Percentiles rank a stretch among this genome's conserved stretches.
Conservation (phyloP, 2,797 vertebrate species). For the Mormyrus proboscirostris region DNA sequence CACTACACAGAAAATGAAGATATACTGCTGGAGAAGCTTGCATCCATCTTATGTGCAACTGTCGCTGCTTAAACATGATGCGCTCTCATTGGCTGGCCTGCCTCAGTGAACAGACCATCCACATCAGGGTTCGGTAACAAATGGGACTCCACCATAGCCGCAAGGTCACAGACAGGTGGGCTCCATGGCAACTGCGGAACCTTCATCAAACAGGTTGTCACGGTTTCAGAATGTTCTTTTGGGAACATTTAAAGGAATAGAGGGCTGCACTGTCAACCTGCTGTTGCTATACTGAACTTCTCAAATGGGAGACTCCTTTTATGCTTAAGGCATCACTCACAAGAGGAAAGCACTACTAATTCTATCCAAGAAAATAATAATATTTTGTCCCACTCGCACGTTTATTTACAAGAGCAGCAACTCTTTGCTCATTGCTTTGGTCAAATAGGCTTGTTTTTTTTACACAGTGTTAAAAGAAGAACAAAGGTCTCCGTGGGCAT, state of each 20-base stretch:
- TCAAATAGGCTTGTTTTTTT: background rate
- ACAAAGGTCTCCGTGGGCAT: background rate
- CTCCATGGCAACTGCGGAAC: conserved; percentile 45
- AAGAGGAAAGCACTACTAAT: background rate
- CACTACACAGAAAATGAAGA: conserved; percentile 15
- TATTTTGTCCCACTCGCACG: background rate
- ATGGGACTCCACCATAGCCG: conserved; percentile 50
- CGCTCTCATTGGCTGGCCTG: conserved; percentile 26
- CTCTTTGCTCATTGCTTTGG: background rate
- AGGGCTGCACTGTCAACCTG: conserved; percentile 41
- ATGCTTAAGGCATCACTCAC: conserved; percentile 15
- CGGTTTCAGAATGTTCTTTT: conserved; percentile 40
- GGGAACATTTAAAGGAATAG: conserved; percentile 38
- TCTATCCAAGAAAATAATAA: background rate
- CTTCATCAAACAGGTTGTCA: conserved; percentile 33
- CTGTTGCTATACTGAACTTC: conserved; percentile 35
- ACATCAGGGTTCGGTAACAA: conserved; percentile 42
- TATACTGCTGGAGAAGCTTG: conserved; percentile 36
- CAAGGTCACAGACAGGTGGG: conserved; percentile 52
- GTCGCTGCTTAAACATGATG: conserved; percentile 26
- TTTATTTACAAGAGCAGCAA: background rate
- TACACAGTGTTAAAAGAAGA: background rate
- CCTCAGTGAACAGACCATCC: conserved; percentile 30
- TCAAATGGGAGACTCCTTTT: conserved; percentile 19
- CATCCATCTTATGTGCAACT: conserved; percentile 33